These are phyloP conservation scores for Orchesella cincta DNA, from an alignment of 1,140 invertebrate species.

Conservation along the genomic window DNA sequence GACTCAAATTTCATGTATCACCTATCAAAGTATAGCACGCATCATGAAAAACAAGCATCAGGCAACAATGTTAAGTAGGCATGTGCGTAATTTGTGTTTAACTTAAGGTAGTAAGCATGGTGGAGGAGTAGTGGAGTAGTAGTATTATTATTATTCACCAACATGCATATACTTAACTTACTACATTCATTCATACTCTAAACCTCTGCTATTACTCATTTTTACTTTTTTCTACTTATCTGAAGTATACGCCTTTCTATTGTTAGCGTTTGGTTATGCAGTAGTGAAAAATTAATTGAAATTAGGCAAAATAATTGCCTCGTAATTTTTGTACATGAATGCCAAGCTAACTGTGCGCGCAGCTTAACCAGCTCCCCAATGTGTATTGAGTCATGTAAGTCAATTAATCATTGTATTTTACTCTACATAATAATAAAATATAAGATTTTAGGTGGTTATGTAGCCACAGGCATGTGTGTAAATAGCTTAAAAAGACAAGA, in stretches of 20 bases:
- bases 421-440: background rate
- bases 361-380: background rate
- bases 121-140: background rate
- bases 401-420: constrained; percentile 3
- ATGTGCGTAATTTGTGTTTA: constrained; percentile 12
- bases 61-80: constrained; percentile 14
- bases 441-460: too few relatives aligned
- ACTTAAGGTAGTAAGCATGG: background rate
- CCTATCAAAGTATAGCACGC: background rate
- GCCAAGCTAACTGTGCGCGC: background rate
- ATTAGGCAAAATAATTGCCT: background rate
- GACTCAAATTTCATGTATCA: constrained; percentile 21
- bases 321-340: background rate
- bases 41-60: background rate
- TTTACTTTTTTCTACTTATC: background rate
- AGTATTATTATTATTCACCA: background rate
- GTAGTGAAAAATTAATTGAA: constrained; percentile 17
- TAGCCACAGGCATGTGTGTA: too few relatives aligned
- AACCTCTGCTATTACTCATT: constrained; percentile 8
- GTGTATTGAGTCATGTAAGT: constrained; percentile 7
- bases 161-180: background rate
- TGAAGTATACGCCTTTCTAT: background rate
- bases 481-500: background rate
- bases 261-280: background rate
- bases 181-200: background rate